Conservation (phyloP, 2,797 vertebrate genomes). For the Tokudaia tokunoshimensis region DNA sequence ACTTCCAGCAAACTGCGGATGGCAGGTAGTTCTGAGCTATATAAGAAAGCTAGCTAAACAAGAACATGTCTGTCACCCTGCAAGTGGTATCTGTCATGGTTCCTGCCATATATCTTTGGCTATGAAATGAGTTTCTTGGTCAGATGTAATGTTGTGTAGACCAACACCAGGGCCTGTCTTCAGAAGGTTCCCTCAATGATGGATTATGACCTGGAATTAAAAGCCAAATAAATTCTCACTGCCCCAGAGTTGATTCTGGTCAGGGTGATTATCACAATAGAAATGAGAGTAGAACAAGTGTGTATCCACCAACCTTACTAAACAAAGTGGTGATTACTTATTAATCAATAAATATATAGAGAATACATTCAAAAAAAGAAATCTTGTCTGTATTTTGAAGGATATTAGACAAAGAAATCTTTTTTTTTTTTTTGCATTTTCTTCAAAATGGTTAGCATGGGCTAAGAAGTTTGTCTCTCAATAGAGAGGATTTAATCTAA, state of each 20-base stretch:
- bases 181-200: neutral
- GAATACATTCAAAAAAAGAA: conserved; percentile 9
- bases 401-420: neutral
- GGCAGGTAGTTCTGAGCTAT: neutral
- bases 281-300: neutral
- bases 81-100: neutral
- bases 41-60: neutral
- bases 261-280: neutral
- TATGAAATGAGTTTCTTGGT: neutral
- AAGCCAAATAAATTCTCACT: neutral
- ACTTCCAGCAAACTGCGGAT: neutral
- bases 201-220: neutral
- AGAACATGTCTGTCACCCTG: neutral
- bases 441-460: neutral
- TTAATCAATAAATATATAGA: conserved; percentile 23
- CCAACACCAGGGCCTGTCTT: neutral
- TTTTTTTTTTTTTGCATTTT: neutral
- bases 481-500: neutral
- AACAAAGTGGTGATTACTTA: neutral
- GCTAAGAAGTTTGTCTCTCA: neutral
- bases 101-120: too few species aligned
- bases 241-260: neutral
- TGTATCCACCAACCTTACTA: neutral
- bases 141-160: neutral
- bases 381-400: neutral